These are phyloP conservation scores for Eretmocerus hayati DNA, from an alignment of 2,888 invertebrate species.

Conservation along the genomic window DNA sequence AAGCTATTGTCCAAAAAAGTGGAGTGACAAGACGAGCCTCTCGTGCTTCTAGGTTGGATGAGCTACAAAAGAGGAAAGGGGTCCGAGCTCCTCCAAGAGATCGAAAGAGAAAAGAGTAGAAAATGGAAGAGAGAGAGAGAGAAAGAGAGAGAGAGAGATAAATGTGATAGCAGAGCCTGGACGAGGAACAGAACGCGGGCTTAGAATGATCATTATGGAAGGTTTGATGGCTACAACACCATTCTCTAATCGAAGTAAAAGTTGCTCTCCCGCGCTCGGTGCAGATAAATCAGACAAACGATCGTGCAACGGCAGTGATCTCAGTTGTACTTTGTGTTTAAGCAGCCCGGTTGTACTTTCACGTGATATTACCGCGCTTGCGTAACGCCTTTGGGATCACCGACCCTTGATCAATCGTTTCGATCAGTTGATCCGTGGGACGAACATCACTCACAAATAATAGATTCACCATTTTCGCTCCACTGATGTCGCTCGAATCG, in stretches of 20 bases:
- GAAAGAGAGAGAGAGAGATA: not conserved
- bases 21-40: too few relatives aligned
- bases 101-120: not conserved
- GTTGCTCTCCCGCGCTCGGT: constrained; percentile 8
- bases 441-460: not conserved
- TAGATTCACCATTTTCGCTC: not conserved
- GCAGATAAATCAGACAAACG: constrained; percentile 14
- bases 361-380: constrained; percentile 14
- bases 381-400: constrained; percentile 10
- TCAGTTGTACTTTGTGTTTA: constrained; percentile 5
- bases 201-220: constrained; percentile 10
- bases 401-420: constrained; percentile 8
- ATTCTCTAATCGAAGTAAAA: constrained; percentile 16
- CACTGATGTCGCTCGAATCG: not conserved
- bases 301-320: constrained; percentile 8
- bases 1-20: too few relatives aligned
- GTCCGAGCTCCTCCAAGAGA: too few relatives aligned
- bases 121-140: not conserved
- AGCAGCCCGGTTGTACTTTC: constrained; percentile 8
- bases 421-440: constrained; percentile 3
- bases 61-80: too few relatives aligned
- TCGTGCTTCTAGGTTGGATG: too few relatives aligned
- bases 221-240: not conserved
- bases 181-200: not conserved
- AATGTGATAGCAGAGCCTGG: not conserved